Conservation (phyloP, 2,797 vertebrate species). For the Erpetoichthys calabaricus region DNA sequence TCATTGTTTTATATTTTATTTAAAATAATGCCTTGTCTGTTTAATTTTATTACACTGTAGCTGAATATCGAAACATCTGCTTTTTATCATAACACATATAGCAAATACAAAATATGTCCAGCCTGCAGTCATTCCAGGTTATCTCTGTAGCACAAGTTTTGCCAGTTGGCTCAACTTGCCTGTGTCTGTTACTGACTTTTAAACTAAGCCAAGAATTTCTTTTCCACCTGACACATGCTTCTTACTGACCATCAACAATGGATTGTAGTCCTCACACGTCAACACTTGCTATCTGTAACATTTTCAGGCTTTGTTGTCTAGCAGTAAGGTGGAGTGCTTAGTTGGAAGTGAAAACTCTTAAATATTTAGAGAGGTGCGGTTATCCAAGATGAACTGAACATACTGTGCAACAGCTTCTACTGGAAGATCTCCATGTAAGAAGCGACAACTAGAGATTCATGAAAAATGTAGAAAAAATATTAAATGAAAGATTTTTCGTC, state of each 20-base stretch:
- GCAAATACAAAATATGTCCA: not conserved
- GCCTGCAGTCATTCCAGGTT: not conserved
- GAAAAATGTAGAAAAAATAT: no score
- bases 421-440: no score
- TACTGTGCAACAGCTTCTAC: no score
- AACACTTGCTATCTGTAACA: conserved; percentile 39
- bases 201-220: conserved; percentile 37
- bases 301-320: not conserved
- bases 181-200: conserved; percentile 21
- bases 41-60: no score
- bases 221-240: conserved; percentile 29
- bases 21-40: no score
- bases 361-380: not conserved
- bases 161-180: conserved; percentile 30
- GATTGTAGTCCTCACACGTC: conserved; percentile 54
- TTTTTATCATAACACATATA: no score
- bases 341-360: not conserved
- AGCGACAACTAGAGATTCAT: no score
- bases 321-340: not conserved
- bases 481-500: no score
- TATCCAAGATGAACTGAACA: no score
- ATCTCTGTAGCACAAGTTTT: conserved; percentile 18
- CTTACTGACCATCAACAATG: conserved; percentile 27
- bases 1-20: no score
- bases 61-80: no score